Evolutionary conservation across 2,113 vertebrate genomes (phyloP).

Genomic region (Oostethus manadensis): DNA sequence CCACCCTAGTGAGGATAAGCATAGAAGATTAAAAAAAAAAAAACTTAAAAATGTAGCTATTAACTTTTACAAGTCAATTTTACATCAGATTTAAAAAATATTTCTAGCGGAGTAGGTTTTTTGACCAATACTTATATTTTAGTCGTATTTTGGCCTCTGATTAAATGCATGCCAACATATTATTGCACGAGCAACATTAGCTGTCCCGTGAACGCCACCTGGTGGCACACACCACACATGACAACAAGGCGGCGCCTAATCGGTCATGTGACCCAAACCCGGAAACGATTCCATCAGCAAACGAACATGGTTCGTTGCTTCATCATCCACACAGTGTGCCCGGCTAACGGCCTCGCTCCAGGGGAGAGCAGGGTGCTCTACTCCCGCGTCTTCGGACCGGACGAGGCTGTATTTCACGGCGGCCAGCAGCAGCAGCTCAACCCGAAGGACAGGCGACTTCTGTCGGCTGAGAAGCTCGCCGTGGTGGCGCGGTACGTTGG

Average conservation of each 20-base stretch:
- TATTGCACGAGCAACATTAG: too few relatives aligned
- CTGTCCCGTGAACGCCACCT: constrained; percentile 33
- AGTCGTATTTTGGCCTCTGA: too few relatives aligned
- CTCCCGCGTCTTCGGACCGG: constrained; percentile 66
- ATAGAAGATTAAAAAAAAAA: too few relatives aligned
- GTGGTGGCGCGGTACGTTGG: constrained; percentile 59
- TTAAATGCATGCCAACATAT: too few relatives aligned
- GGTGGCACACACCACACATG: background rate
- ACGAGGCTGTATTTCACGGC: constrained; percentile 26
- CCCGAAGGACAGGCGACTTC: constrained; percentile 54
- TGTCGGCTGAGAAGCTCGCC: constrained; percentile 57
- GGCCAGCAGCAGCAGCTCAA: constrained; percentile 6
- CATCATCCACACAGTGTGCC: constrained; percentile 70
- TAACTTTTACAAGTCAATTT: too few relatives aligned
- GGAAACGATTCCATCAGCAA: constrained; percentile 35
- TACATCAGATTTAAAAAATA: too few relatives aligned
- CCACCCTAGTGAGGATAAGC: too few relatives aligned
- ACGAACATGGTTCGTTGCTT: constrained; percentile 69
- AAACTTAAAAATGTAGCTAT: too few relatives aligned
- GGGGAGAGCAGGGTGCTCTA: constrained; percentile 66
- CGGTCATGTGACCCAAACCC: constrained; percentile 54
- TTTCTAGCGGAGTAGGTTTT: too few relatives aligned
- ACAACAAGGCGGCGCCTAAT: background rate
- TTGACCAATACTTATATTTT: too few relatives aligned
- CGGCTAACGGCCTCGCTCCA: constrained; percentile 52